Evolutionary conservation across 2,888 invertebrate species (phyloP), one percentile per base, ranked within the genome.

Genomic region (Sphaerolaimus hirsutus): DNA sequence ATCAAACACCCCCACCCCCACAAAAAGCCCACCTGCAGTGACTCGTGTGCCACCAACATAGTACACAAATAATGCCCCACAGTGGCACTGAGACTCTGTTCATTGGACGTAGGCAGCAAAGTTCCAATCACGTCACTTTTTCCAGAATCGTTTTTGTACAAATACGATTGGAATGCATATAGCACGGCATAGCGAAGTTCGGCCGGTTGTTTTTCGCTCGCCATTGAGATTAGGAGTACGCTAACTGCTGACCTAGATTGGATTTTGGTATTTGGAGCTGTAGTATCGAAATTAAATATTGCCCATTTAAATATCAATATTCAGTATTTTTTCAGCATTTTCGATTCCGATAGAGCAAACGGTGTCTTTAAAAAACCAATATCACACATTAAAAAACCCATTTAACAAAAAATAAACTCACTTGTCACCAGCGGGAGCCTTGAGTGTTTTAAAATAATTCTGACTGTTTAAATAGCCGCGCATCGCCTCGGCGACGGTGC

Each of bases 121-220:
- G 44, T 37, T n/a, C 49, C 45, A 19, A 42, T 46, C 35, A 52
- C 55, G 48, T 51, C 53, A 14, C 52, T 50, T 48, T 62, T 61
- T 22, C 81, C 81, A 26, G 76, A 72, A 62, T 83, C 81, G 65
- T 97, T 97, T 67, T 80, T 82, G 64, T 79, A 83, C 10, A 97
- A 70, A 64, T 81, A 97, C 63, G 86, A 87, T 69, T 93, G 79
- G 66, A 97, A 91, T 64, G 87, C 89, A 66, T 99, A 97, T 1
- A 97, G 74, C 2, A 93, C 87, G 1, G 93, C 81, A 64, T 86
- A 86, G 50, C 97, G 77, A 58, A 81, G 65, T 1, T 69, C 68
- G 62, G 93, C 80, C 0, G 87, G 81, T 64, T 97, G 97, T 60
- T 87, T 89, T 64, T 97, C 93, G 64, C 91, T 89, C 5, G 87